phyloP scores from a whole-genome alignment of 23 tunicate genomes.

The Trididemnum nubilum region DNA sequence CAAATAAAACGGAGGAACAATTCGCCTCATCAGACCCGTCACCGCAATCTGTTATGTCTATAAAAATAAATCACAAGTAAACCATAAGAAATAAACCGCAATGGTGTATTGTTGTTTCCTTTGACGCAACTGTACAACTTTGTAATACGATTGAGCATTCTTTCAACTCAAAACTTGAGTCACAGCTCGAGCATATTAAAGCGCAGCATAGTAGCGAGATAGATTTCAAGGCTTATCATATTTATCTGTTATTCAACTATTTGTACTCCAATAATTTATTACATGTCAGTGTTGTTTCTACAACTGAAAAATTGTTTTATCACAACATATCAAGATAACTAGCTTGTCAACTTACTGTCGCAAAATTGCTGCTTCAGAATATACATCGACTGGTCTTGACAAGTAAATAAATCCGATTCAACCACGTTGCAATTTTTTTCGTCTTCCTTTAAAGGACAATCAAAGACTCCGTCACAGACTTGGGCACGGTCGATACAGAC shows the following conservation, averaged over 20 bases:
- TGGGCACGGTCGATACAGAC: slow-evolving; percentile 29
- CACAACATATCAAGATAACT: too few species aligned
- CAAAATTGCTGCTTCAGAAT: slow-evolving; percentile 28
- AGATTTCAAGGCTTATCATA: too few species aligned
- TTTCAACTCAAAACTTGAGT: too few species aligned
- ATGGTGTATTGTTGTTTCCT: background rate
- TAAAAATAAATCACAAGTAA: background rate
- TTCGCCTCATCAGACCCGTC: slow-evolving; percentile 56
- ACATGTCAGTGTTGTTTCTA: too few species aligned
- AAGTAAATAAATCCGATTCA: slow-evolving; percentile 10
- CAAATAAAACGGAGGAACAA: slow-evolving; percentile 31
- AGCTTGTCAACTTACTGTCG: slow-evolving; percentile 64
- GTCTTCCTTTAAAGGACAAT: slow-evolving; percentile 50
- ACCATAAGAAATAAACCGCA: background rate
- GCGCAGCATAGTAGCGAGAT: too few species aligned
- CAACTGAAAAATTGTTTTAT: too few species aligned
- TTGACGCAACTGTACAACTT: too few species aligned
- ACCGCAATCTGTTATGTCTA: slow-evolving; percentile 40
- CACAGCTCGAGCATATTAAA: too few species aligned
- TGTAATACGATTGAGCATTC: too few species aligned
- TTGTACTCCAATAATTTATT: too few species aligned
- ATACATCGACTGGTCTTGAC: slow-evolving; percentile 27
- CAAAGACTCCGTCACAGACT: slow-evolving; percentile 38
- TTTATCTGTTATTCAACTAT: too few species aligned
- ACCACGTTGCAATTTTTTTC: slow-evolving; percentile 45